Evolutionary conservation across 2,888 invertebrate genomes (phyloP), one percentile per base, ranked within the genome.

Genomic region (Esperia sulphurella): DNA sequence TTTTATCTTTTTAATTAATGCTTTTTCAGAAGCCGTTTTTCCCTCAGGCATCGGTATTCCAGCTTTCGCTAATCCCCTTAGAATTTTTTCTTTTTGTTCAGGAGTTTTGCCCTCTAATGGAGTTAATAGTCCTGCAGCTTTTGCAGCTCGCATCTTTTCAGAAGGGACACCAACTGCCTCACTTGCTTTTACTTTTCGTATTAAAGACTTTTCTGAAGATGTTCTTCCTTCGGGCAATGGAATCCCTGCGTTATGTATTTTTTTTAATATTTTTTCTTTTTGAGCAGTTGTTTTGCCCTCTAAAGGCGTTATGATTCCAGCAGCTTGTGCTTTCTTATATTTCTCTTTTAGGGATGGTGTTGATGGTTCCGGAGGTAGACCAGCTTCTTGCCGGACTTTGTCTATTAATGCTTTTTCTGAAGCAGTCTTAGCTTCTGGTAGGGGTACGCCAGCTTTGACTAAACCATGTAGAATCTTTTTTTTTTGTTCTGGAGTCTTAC

Each of bases 11-110:
- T 57, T 48, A 8, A 66, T 53, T 0, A 66, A 14, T 42, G 58
- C 53, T 40, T 61, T 64, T 50, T 73, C 70, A 0, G 69, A 69
- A 0, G 52, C 13, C 5, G 65, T 66, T 53, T 59, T 57, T 0
- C 58, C 57, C 47, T 59, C 61, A 13, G 63, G 61, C n/a, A 63
- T 48, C 30, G 62, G 63, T 21, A 66, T 31, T 0, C 71, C 73
- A 9, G 53, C 43, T 42, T 54, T 53, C 0, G 59, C 65, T 14
- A 61, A 38, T 1, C 53, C 58, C 48, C 45, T 58, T 0, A 71
- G 44, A 28, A 67, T 62, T 47, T 61, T 65, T 55, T 69, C 71
- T 55, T 73, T 70, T 43, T 70, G 57, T 13, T 47, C 53, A 13
- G 51, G 46, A 0, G 63, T 50, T 49, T 70, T 68, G 0, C 71